phyloP scores from a whole-genome alignment of 1,140 invertebrate genomes.

The Bombus waltoni region DNA sequence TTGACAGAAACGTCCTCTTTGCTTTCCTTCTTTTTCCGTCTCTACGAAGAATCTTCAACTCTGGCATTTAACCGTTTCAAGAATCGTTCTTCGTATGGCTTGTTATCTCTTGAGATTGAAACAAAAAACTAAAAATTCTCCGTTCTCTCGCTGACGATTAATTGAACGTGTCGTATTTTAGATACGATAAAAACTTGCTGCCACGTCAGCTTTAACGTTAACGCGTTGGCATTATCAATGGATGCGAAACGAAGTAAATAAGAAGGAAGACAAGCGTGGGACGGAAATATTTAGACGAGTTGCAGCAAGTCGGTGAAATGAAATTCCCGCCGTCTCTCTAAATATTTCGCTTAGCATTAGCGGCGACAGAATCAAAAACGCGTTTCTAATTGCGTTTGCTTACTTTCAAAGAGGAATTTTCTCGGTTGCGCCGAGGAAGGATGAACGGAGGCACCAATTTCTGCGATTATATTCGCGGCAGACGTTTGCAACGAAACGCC shows the following conservation, averaged over 20 bases:
- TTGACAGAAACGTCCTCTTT: not conserved
- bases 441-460: not conserved
- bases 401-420: not conserved
- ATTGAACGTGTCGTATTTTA: not conserved
- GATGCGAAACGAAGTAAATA: not conserved
- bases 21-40: not conserved
- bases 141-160: not conserved
- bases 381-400: slow-evolving; percentile 34
- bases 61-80: no score
- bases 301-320: not conserved
- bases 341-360: slow-evolving; percentile 40
- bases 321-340: slow-evolving; percentile 20
- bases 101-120: not conserved
- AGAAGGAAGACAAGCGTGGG: not conserved
- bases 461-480: slow-evolving; percentile 46
- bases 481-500: not conserved
- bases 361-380: slow-evolving; percentile 44
- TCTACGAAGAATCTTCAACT: not conserved
- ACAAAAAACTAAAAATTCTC: not conserved
- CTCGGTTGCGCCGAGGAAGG: not conserved
- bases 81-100: no score
- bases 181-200: not conserved
- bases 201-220: not conserved
- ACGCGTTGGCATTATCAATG: not conserved
- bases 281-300: not conserved